phyloP scores from a whole-genome alignment of 1,140 invertebrate genomes.

The Druon quercuslanigerum region DNA sequence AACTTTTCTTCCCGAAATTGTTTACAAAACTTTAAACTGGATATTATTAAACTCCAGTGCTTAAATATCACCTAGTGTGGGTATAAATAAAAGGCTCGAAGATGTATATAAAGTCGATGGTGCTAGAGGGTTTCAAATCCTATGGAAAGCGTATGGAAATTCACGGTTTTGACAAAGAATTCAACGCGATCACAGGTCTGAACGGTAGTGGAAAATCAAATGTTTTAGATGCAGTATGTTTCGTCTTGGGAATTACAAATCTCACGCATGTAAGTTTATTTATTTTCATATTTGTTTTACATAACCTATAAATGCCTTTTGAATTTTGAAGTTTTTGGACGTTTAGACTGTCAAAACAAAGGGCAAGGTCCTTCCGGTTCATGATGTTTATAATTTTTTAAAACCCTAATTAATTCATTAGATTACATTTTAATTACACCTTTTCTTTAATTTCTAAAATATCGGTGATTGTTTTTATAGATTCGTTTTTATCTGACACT shows the following conservation, averaged over 20 bases:
- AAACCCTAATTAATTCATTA: too few species aligned
- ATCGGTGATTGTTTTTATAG: too few species aligned
- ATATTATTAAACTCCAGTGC: neutral
- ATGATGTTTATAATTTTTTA: too few species aligned
- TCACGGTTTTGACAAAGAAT: constrained; percentile 94
- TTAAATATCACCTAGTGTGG: neutral
- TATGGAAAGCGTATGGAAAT: constrained; percentile 96
- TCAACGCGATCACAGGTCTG: constrained; percentile 98
- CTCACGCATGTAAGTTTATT: constrained; percentile 85
- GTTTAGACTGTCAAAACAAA: neutral
- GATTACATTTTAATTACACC: too few species aligned
- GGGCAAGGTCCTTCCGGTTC: too few species aligned
- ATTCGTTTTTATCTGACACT: too few species aligned
- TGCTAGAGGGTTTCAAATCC: constrained; percentile 98
- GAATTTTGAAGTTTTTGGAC: neutral
- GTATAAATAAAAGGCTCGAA: constrained; percentile 46
- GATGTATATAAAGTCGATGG: constrained; percentile 97
- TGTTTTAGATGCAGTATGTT: constrained; percentile 98
- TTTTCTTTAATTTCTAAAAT: too few species aligned
- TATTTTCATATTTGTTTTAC: constrained; percentile 36
- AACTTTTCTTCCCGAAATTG: neutral
- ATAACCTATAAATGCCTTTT: constrained; percentile 28
- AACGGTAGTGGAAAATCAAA: constrained; percentile 99
- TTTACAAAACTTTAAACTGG: neutral
- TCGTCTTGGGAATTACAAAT: constrained; percentile 97